phyloP scores from a whole-genome alignment of 2,113 vertebrate genomes.

The Phoenicopterus ruber region DNA sequence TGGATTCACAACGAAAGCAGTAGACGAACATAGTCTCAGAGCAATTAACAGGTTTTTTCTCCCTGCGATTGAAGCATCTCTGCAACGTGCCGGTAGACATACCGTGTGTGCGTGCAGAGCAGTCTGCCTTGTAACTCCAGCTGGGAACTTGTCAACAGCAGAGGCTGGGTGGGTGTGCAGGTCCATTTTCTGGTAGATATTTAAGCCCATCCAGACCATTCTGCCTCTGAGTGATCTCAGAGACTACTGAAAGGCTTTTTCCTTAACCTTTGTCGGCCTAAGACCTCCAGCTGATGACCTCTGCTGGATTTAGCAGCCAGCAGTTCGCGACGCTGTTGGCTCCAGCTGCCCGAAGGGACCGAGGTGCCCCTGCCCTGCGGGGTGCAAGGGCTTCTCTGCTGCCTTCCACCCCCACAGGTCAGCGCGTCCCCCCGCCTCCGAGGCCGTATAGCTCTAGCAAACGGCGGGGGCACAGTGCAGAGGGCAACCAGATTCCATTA shows the following conservation, averaged over 20 bases:
- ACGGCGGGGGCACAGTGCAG: no score
- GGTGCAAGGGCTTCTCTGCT: no score
- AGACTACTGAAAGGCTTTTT: background rate
- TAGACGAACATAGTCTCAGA: background rate
- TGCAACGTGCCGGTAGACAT: background rate
- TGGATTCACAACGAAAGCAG: background rate
- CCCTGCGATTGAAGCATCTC: background rate
- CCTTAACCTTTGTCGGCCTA: background rate
- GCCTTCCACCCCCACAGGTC: no score
- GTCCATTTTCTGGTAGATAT: background rate
- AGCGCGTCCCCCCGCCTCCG: no score
- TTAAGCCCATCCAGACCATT: background rate
- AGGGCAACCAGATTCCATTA: no score
- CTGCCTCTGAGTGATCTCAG: background rate
- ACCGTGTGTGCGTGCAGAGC: no score
- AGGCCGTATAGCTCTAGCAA: no score
- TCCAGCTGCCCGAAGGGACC: background rate
- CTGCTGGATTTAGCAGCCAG: background rate
- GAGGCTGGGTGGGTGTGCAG: background rate
- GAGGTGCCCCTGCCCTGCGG: background rate
- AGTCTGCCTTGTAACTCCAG: background rate
- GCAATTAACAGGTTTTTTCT: background rate
- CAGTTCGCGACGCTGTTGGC: background rate
- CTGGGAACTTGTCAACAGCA: background rate
- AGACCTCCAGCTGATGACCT: background rate